Percentiles rank a stretch among this genome's conserved stretches.
phyloP scores from a whole-genome alignment of 1,140 invertebrate genomes.

The Bursaphelenchus mucronatus region DNA sequence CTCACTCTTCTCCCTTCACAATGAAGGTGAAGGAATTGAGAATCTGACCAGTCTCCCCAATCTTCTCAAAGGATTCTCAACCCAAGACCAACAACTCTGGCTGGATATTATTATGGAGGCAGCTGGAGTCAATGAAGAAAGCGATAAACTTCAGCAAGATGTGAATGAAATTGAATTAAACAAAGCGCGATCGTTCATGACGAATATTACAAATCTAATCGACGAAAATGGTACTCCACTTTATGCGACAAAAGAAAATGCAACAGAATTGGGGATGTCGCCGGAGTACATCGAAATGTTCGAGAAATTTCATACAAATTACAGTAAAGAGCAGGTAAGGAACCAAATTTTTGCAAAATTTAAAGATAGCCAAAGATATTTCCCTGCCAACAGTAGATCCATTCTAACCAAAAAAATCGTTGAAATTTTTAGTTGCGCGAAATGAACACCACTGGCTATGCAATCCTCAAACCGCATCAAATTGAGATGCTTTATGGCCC shows the following conservation, averaged over 20 bases:
- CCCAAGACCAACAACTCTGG: conserved; percentile 28
- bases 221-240: conserved; percentile 38
- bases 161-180: neutral
- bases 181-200: neutral
- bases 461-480: conserved; percentile 25
- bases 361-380: no score
- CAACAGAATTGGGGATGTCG: conserved; percentile 39
- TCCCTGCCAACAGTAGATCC: no score
- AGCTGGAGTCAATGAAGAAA: conserved; percentile 36
- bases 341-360: no score
- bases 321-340: conserved; percentile 42
- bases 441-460: conserved; percentile 46
- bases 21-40: conserved; percentile 35
- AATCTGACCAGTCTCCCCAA: conserved; percentile 34
- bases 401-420: no score
- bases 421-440: conserved; percentile 31
- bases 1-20: conserved; percentile 42
- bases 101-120: conserved; percentile 28
- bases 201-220: neutral
- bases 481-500: conserved; percentile 42
- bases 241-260: conserved; percentile 45
- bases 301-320: conserved; percentile 39
- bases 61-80: conserved; percentile 18
- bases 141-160: conserved; percentile 26
- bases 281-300: conserved; percentile 30